Base-by-base conservation (phyloP, 2,113 vertebrate species). In the Vidua macroura region DNA sequence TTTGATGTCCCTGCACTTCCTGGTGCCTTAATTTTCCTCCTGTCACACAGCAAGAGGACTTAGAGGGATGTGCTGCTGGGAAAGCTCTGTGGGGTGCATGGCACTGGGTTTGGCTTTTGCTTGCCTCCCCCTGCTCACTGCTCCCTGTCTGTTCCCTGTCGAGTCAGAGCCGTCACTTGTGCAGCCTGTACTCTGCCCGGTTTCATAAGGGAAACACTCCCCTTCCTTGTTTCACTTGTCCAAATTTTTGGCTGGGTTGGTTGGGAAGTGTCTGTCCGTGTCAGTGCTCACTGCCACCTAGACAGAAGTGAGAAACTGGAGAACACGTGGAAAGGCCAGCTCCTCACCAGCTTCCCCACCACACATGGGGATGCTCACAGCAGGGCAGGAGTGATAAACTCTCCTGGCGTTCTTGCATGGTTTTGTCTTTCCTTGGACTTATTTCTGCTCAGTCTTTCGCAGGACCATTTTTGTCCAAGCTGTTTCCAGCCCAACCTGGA, bases 211-310 rank as follows among this genome's bases (percentile, higher is more conserved):
- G 72, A 88, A 93, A 70, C 1, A 0, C 41, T 88, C 59, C 24
- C 56, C 85, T 93, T 96, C 93, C 90, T 72, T 90, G 43, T 96
- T 96, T 96, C 92, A 90, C 85, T 96, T 88, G 88, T 77, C 91
- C 83, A 66, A 15, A 83, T 83, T 90, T 82, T 67, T 21, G 67
- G 8, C 51, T 53, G 48, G 28, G 25, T 44, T 83, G 55, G 19
- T 23, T 91, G 76, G 63, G 59, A 91, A 80, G 68, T 25, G 53
- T 52, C 30, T 30, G 41, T 53, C 16, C 0, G 0, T 31, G 66
- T 64, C 0, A 0, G n/a, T 30, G 46, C 24, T 94, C 24, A 2
- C 72, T 43, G 12, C 60, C 52, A 59, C 59, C 68, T 52, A 62
- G 59, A 51, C 51, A 92, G 91, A 95, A 91, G 75, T 25, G 82